These are phyloP conservation scores for Dipodomys stephensi DNA, from an alignment of 2,113 vertebrate species.

Conservation along the genomic window DNA sequence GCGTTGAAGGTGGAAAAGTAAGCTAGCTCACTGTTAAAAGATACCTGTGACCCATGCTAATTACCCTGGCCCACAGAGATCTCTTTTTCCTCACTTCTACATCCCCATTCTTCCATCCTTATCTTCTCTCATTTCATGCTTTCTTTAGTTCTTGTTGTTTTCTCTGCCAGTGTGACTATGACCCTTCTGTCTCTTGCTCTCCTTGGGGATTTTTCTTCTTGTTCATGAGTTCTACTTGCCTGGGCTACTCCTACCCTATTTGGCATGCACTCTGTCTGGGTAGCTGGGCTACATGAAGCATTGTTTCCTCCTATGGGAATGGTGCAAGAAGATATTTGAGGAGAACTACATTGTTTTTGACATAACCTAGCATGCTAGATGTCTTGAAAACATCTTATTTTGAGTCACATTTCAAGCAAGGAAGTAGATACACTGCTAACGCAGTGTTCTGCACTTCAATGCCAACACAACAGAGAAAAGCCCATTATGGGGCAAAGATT, in stretches of 20 bases:
- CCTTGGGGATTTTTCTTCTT: conserved; percentile 44
- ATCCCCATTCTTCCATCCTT: conserved; percentile 64
- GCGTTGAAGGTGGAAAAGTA: conserved; percentile 18
- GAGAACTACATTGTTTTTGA: background rate
- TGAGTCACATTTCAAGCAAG: background rate
- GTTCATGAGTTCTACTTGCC: background rate
- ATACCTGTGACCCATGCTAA: conserved; percentile 63
- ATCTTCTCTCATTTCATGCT: conserved; percentile 66
- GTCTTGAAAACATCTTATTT: background rate
- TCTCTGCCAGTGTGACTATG: conserved; percentile 50
- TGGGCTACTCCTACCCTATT: background rate
- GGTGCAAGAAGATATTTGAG: background rate
- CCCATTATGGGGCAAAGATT: background rate
- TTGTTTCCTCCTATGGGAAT: background rate
- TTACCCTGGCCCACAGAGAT: conserved; percentile 56
- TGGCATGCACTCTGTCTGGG: conserved; percentile 25
- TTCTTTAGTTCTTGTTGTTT: conserved; percentile 69
- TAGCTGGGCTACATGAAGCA: background rate
- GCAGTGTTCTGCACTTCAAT: background rate
- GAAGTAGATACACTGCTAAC: background rate
- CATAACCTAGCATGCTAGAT: background rate
- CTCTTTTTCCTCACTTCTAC: conserved; percentile 48
- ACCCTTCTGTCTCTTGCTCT: conserved; percentile 19
- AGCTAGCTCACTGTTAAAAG: conserved; percentile 36
- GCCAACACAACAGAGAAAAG: background rate